These are phyloP conservation scores for Nemopilema nomurai DNA, from an alignment of 30 jellyfish, hydroid and myxozoan species.

Conservation along the genomic window DNA sequence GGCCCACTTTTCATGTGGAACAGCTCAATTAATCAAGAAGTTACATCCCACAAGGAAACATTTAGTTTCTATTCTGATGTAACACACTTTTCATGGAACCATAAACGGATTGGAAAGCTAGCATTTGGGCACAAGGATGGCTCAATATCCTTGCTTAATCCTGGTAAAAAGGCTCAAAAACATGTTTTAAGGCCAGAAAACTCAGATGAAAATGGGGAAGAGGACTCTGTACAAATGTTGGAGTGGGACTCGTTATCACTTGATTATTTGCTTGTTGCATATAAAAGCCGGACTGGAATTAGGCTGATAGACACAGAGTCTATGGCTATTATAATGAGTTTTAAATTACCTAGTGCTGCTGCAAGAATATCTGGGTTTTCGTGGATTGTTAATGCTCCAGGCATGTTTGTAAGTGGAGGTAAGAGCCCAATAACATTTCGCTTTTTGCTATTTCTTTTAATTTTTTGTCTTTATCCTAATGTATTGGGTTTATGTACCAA, in stretches of 20 bases:
- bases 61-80: slow-evolving; percentile 44
- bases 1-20: slow-evolving; percentile 76
- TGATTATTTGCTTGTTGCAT: slow-evolving; percentile 61
- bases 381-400: slow-evolving; percentile 80
- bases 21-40: slow-evolving; percentile 19
- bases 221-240: slow-evolving; percentile 57
- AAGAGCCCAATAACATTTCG: background rate
- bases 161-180: slow-evolving; percentile 62
- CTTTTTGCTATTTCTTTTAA: background rate
- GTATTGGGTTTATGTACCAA: too few species aligned
- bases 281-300: slow-evolving; percentile 57
- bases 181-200: slow-evolving; percentile 55
- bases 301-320: slow-evolving; percentile 70
- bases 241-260: slow-evolving; percentile 83
- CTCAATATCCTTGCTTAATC: slow-evolving; percentile 55
- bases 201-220: slow-evolving; percentile 46
- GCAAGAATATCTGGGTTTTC: slow-evolving; percentile 69
- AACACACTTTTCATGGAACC: slow-evolving; percentile 69
- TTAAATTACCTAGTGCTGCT: slow-evolving; percentile 75
- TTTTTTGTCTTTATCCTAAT: background rate
- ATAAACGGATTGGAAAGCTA: slow-evolving; percentile 34
- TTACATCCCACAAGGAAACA: slow-evolving; percentile 44
- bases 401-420: slow-evolving; percentile 90
- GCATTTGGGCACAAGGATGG: slow-evolving; percentile 87
- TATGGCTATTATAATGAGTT: slow-evolving; percentile 38